phyloP scores from a whole-genome alignment of 2,797 vertebrate genomes.

The Remorina albescens region DNA sequence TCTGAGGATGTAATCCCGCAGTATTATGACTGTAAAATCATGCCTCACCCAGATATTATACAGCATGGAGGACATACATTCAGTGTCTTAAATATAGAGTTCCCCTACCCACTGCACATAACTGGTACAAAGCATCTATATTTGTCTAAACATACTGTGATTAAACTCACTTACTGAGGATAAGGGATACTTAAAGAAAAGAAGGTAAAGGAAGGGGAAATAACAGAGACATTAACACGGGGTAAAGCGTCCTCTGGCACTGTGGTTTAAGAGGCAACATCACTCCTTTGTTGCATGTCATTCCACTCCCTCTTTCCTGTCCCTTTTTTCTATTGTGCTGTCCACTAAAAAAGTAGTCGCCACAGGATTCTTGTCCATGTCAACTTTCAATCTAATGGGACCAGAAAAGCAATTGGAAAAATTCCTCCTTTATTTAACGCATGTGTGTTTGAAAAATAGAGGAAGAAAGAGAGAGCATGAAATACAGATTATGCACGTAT shows the following conservation, averaged over 20 bases:
- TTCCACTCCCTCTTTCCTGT: constrained; percentile 37
- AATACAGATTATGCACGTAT: not conserved
- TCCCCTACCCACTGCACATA: constrained; percentile 10
- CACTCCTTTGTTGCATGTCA: constrained; percentile 1
- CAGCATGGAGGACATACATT: constrained; percentile 38
- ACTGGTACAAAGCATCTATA: constrained; percentile 42
- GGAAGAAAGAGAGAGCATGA: not conserved
- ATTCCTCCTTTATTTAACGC: constrained; percentile 34
- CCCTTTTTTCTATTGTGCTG: constrained; percentile 28
- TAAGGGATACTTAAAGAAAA: constrained; percentile 31
- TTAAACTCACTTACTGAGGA: constrained; percentile 34
- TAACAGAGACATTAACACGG: constrained; percentile 23
- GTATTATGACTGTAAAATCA: constrained; percentile 38
- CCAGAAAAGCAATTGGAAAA: constrained; percentile 34
- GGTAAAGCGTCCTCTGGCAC: not conserved
- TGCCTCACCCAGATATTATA: constrained; percentile 51
- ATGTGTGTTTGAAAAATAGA: constrained; percentile 11
- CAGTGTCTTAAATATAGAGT: constrained; percentile 42
- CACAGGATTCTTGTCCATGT: constrained; percentile 29
- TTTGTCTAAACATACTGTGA: constrained; percentile 54
- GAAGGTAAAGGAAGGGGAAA: constrained; percentile 6
- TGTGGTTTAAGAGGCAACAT: not conserved
- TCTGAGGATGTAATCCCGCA: constrained; percentile 30
- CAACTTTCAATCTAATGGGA: constrained; percentile 21
- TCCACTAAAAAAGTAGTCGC: constrained; percentile 8